These are phyloP conservation scores for Homarus gammarus DNA, from an alignment of 2,888 invertebrate species.

Conservation along the genomic window DNA sequence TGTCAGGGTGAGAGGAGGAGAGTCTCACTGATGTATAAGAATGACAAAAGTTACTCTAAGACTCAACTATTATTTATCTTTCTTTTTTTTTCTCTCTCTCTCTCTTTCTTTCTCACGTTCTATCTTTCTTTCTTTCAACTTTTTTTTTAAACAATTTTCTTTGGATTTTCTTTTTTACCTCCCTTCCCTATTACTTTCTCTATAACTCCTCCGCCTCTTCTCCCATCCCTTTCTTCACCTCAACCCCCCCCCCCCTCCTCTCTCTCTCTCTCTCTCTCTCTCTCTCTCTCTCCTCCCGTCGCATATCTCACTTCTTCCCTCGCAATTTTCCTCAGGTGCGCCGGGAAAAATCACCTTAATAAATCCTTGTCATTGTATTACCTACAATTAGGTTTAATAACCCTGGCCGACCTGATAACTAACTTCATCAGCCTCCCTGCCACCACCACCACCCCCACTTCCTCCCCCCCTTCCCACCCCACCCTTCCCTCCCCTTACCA, in stretches of 20 bases:
- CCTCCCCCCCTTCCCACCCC: too few relatives aligned
- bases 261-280: background rate
- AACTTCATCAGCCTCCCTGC: slow-evolving; percentile 15
- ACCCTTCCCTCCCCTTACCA: too few relatives aligned
- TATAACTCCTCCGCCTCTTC: slow-evolving; percentile 25
- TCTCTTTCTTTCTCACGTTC: slow-evolving; percentile 1
- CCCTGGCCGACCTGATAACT: background rate
- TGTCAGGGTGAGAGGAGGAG: too few relatives aligned
- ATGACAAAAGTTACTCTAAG: too few relatives aligned
- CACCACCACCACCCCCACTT: background rate
- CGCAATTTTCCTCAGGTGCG: slow-evolving; percentile 3
- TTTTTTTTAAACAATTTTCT: background rate
- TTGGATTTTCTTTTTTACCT: background rate
- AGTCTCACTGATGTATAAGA: too few relatives aligned
- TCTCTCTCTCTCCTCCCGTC: background rate
- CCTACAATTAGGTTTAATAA: slow-evolving; percentile 19
- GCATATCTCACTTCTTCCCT: background rate
- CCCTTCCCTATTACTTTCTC: slow-evolving; percentile 28
- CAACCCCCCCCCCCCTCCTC: background rate
- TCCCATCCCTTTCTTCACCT: background rate
- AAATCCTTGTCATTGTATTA: slow-evolving; percentile 29
- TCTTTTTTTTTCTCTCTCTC: background rate
- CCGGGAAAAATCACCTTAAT: slow-evolving; percentile 19
- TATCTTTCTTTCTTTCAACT: background rate
- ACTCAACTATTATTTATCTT: too few relatives aligned